Evolutionary conservation across 2,113 vertebrate genomes (phyloP), one percentile per base, ranked within the genome.

Genomic region (Podiceps cristatus): DNA sequence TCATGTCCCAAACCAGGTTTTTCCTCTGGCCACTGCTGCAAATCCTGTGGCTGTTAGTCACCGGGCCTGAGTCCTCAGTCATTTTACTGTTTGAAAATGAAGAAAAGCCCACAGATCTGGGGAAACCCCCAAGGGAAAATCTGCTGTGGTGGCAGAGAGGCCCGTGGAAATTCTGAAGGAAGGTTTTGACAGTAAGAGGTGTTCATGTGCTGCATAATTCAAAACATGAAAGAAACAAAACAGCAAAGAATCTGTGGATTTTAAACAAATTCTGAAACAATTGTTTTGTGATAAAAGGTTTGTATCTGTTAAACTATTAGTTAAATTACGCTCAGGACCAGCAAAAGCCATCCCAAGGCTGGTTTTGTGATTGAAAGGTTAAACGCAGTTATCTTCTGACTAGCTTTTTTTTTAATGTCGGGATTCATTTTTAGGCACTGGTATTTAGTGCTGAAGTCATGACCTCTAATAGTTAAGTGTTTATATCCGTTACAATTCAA

Each of bases 131-230:
- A 49, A 28, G 80, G 94, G 90, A 76, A 91, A 95, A 56, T 80
- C 82, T 94, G 53, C 93, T 93, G 94, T 87, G 92, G 80, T 88
- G 79, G 24, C 58, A 89, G 85, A 93, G 84, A 29, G 62, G 35
- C 87, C 45, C 63, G 40, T 90, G 97, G 98, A 97, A 98, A 98
- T 96, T 98, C 85, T 96, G 94, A 67, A 95, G 79, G 91, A 94
- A 91, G 74, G 56, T 80, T 80, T 78, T 87, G 33, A 95, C 56
- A 95, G 86, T 27, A 74, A 86, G 58, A 85, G 62, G 22, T 56
- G 29, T 76, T 96, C 56, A 12, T 95, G 77, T 88, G 53, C 80
- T 60, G 58, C 45, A 11, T 56, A 90, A 82, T 75, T 90, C 44
- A 90, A 84, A 94, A 55, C 49, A 49, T 5, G 7, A 64, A 66